Evolutionary conservation across 2,797 vertebrate genomes (phyloP), one percentile per base, ranked within the genome.

Genomic region (Coracias cyanogaster): DNA sequence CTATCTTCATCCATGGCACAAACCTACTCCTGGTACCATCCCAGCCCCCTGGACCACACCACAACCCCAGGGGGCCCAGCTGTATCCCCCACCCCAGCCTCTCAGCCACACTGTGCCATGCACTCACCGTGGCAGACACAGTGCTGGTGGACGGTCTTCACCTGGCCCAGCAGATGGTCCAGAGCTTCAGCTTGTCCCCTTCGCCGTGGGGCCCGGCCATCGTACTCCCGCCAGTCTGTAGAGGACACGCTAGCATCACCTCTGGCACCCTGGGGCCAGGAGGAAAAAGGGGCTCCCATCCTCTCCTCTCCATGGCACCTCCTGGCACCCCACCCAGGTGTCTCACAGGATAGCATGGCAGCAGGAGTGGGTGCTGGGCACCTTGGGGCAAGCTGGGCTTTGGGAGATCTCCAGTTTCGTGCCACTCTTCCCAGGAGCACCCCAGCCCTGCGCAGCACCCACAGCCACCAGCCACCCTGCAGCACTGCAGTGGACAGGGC

Each of bases 161-260:
- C 98, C 95, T 99, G 98, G 37, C 97, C 96, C 25, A 99, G 98
- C 8, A 99, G 98, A 73, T 98, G 98, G 93, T 99, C 99, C 58
- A 99, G 96, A 17, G 98, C 98, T 95, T 99, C 99, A 28, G 98
- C 98, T 95, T 99, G 98, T 62, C 98, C 98, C 84, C 97, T 97
- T 73, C 98, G 98, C 48, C 99, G 98, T 0, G 98, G 98, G 2
- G 97, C 94, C 3, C 98, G 97, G 13, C 98, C 98, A 0, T 99
- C 99, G 0, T 98, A 97, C 70, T 99, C 99, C 78, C 99, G 97
- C 99, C 99, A 99, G 96, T 98, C 99, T 99, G 97, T 9, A 28
- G 64, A 29, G 52, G 43, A 90, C 61, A 91, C 10, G 28, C 2
- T 33, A 35, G 55, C 7, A 8, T 94, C 86, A 95, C 12, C 41